phyloP scores from a whole-genome alignment of 2,888 invertebrate species.

The Dione juno region DNA sequence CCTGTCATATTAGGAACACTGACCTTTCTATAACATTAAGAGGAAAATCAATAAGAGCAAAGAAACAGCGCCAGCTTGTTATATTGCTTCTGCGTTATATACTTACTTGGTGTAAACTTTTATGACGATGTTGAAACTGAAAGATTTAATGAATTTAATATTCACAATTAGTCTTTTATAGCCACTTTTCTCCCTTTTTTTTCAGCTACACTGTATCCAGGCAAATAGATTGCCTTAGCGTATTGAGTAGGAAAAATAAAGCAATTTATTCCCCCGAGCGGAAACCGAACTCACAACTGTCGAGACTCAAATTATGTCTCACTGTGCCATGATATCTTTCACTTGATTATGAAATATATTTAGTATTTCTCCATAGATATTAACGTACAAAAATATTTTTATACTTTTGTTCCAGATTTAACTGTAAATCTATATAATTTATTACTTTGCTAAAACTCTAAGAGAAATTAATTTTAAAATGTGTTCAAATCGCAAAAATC shows the following conservation, averaged over 20 bases:
- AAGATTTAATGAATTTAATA: background rate
- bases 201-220: background rate
- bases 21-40: slow-evolving; percentile 33
- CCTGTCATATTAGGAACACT: slow-evolving; percentile 29
- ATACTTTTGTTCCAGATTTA: too few species aligned
- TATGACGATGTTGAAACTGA: background rate
- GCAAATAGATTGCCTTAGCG: background rate
- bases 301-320: background rate
- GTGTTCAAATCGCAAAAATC: too few species aligned
- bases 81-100: slow-evolving; percentile 9
- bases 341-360: background rate
- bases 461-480: too few species aligned
- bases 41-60: slow-evolving; percentile 21
- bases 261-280: background rate
- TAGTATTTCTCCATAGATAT: too few species aligned
- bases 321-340: background rate
- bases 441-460: too few species aligned
- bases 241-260: background rate
- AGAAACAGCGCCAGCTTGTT: slow-evolving; percentile 22
- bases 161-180: background rate
- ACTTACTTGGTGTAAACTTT: background rate
- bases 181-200: background rate
- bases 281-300: background rate
- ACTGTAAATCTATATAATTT: too few species aligned
- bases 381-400: too few species aligned